Conservation (phyloP, 2,113 vertebrate genomes). For the Takifugu bimaculatus region DNA sequence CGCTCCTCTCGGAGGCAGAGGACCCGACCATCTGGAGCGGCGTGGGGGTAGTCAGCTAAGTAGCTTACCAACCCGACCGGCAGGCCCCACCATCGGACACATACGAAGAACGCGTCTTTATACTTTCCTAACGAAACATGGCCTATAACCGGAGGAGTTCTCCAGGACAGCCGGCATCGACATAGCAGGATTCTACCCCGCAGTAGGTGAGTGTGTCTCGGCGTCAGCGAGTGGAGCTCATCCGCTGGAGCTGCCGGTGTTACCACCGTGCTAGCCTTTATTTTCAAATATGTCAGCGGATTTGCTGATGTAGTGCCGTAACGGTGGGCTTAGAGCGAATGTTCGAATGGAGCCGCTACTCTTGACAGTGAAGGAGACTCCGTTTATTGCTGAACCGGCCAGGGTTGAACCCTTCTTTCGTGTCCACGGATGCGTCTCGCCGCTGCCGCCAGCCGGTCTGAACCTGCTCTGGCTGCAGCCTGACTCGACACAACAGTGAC, state of each 20-base stretch:
- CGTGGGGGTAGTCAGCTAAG: conserved; percentile 54
- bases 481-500: conserved; percentile 24
- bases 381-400: conserved; percentile 20
- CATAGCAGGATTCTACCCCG: conserved; percentile 36
- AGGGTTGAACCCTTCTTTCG: conserved; percentile 20
- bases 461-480: conserved; percentile 40
- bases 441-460: conserved; percentile 52
- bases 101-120: conserved; percentile 31
- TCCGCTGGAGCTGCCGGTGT: too few relatives aligned
- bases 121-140: conserved; percentile 31
- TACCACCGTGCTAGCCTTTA: too few relatives aligned
- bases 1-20: conserved; percentile 33
- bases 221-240: too few relatives aligned
- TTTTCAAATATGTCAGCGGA: too few relatives aligned
- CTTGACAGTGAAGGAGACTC: not conserved
- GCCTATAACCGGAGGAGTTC: conserved; percentile 20
- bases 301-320: not conserved
- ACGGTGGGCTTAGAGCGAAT: not conserved
- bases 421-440: conserved; percentile 43
- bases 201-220: conserved; percentile 56
- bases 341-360: not conserved
- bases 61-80: conserved; percentile 45
- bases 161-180: conserved; percentile 17
- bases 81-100: conserved; percentile 29
- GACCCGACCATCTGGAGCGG: conserved; percentile 54